Conservation (phyloP, 2,888 invertebrate species). For the Cinara cedri region DNA sequence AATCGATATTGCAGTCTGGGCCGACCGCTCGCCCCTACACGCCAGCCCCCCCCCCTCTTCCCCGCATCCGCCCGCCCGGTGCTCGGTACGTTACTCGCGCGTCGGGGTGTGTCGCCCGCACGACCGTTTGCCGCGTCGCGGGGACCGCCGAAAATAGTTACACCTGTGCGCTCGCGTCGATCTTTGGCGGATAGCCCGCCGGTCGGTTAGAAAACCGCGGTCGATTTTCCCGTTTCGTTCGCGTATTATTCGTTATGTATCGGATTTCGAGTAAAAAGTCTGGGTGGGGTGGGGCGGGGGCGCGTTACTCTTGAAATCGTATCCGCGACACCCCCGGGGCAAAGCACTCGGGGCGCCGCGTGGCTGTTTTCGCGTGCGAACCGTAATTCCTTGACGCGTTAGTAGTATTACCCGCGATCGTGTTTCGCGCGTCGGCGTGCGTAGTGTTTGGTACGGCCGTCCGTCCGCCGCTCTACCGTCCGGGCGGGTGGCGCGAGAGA, state of each 20-base stretch:
- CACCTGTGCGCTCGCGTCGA: constrained; percentile 22
- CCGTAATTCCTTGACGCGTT: no score
- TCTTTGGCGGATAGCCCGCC: no score
- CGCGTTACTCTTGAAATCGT: no score
- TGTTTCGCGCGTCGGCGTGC: neutral
- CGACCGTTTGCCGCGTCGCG: constrained; percentile 14
- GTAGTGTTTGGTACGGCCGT: neutral
- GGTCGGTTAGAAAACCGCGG: no score
- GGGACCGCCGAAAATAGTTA: neutral
- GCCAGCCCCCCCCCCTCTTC: constrained; percentile 58
- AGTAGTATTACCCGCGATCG: neutral
- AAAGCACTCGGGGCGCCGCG: neutral
- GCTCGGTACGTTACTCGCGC: constrained; percentile 35
- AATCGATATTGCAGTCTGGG: constrained; percentile 49
- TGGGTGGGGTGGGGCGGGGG: no score
- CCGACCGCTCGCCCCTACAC: constrained; percentile 19
- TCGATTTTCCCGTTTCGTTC: no score
- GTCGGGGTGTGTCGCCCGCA: constrained; percentile 40
- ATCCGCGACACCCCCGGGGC: no score
- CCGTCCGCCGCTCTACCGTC: neutral
- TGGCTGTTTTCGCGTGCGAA: no score
- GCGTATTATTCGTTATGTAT: no score
- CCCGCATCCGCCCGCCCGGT: constrained; percentile 53
- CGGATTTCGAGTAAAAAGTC: no score
- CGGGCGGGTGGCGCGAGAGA: neutral